Evolutionary conservation across 2,113 vertebrate genomes (phyloP), one percentile per base, ranked within the genome.

Genomic region (Microcebus ravelobensis): DNA sequence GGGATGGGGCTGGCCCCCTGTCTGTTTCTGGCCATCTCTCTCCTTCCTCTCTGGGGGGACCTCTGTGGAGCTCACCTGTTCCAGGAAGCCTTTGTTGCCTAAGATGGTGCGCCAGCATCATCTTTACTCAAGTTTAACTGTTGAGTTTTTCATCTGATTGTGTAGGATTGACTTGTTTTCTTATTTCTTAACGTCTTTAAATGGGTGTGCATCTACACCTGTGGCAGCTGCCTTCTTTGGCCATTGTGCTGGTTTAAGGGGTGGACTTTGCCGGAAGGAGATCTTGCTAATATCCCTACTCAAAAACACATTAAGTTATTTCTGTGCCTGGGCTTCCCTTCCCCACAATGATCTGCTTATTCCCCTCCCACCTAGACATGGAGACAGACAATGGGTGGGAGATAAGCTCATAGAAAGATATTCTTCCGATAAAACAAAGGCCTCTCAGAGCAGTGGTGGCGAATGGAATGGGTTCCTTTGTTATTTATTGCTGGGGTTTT

Each of bases 371-470:
- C 88, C 74, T 89, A 89, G 36, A 67, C 48, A 59, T 29, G 4
- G 14, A 89, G 67, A 89, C 50, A 65, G 57, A 73, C 74, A 39
- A 5, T 55, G 55, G 15, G 45, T 87, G 61, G 73, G 77, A 88
- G 82, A 59, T 0, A 29, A 31, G 34, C 36, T 81, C 73, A 91
- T 73, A 29, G 61, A 96, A 90, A 67, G 85, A 82, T 77, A 68
- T 31, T 94, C 45, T 94, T 67, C 12, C 34, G 48, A 73, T 52
- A 59, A 96, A 61, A 95, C 94, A 97, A 96, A 93, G 73, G 36
- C 42, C 36, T 31, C 20, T 93, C 70, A 70, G 0, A 89, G 76
- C 59, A 79, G 67, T 3, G 1, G 11, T 34, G 48, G 67, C 86
- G 23, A 9, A 29, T 39, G 57, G 89, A 71, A 86, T 48, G 34